phyloP scores from a whole-genome alignment of 2,888 invertebrate genomes.

The Lamellibrachia satsuma region DNA sequence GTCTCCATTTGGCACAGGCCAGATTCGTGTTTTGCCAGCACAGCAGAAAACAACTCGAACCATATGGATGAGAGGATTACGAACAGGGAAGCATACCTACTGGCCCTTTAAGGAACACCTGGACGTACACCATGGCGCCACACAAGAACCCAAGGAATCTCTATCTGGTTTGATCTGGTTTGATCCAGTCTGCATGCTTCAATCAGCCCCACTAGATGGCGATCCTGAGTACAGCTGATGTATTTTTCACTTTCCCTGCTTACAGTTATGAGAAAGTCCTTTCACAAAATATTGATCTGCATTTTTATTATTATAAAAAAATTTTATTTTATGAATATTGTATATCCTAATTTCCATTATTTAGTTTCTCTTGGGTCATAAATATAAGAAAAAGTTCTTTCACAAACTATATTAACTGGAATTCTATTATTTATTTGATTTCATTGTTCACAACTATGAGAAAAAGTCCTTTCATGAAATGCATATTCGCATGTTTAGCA shows the following conservation, averaged over 20 bases:
- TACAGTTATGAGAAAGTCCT: too few relatives aligned
- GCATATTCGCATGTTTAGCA: too few relatives aligned
- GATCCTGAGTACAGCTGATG: neutral
- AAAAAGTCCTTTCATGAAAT: too few relatives aligned
- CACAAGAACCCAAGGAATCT: neutral
- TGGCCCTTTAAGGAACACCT: neutral
- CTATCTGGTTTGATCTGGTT: neutral
- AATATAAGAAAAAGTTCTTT: too few relatives aligned
- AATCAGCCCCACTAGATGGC: neutral
- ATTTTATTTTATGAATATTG: neutral
- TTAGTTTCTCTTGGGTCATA: neutral
- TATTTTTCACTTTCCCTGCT: neutral
- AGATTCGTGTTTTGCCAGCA: conserved; percentile 4
- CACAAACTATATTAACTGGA: too few relatives aligned
- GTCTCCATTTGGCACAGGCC: neutral
- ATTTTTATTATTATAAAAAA: neutral
- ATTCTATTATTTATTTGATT: too few relatives aligned
- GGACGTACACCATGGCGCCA: neutral
- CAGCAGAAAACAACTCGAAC: neutral
- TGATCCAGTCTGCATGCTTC: neutral
- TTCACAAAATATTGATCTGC: neutral
- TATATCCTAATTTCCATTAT: neutral
- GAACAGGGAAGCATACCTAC: neutral
- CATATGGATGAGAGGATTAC: neutral
- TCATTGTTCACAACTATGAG: too few relatives aligned